These are phyloP conservation scores for Drosophila santomea DNA, from an alignment of 1,140 invertebrate genomes.

Conservation along the genomic window DNA sequence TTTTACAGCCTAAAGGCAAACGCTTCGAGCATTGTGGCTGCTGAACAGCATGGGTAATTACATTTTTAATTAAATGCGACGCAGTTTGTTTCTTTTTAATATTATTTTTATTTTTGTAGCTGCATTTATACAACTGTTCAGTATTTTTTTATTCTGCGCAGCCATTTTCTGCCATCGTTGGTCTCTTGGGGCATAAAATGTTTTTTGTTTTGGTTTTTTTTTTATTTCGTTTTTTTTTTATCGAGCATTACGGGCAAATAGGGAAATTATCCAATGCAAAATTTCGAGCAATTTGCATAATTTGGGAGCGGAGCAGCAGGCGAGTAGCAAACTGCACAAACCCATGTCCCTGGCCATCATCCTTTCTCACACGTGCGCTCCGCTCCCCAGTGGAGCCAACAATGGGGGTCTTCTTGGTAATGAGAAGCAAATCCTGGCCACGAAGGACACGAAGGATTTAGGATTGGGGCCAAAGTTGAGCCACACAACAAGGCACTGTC, in stretches of 20 bases:
- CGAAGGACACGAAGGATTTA: constrained; percentile 26
- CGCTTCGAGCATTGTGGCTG: constrained; percentile 29
- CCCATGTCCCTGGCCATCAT: constrained; percentile 32
- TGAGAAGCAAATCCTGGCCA: constrained; percentile 35
- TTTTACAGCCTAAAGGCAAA: constrained; percentile 15
- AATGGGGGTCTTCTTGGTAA: constrained; percentile 36
- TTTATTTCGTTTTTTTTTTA: constrained; percentile 19
- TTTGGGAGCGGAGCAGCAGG: constrained; percentile 4
- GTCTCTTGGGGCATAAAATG: constrained; percentile 28
- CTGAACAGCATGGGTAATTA: constrained; percentile 40
- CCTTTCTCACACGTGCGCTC: constrained; percentile 40
- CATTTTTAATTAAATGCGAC: constrained; percentile 52
- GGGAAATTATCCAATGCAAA: constrained; percentile 50
- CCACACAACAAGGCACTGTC: constrained; percentile 44
- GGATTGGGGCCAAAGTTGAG: constrained; percentile 21
- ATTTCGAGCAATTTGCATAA: constrained; percentile 45
- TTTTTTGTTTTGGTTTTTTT: constrained; percentile 13
- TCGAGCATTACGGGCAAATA: constrained; percentile 45
- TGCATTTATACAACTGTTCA: constrained; percentile 38
- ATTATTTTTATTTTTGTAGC: constrained; percentile 37
- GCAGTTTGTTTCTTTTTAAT: constrained; percentile 34
- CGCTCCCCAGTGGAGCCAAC: background rate
- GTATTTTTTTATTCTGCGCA: constrained; percentile 15
- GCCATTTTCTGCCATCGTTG: constrained; percentile 28
- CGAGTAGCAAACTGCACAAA: constrained; percentile 18